Percentiles rank a stretch among this genome's conserved stretches.
phyloP scores from a whole-genome alignment of 2,113 vertebrate genomes.

The Solea senegalensis region DNA sequence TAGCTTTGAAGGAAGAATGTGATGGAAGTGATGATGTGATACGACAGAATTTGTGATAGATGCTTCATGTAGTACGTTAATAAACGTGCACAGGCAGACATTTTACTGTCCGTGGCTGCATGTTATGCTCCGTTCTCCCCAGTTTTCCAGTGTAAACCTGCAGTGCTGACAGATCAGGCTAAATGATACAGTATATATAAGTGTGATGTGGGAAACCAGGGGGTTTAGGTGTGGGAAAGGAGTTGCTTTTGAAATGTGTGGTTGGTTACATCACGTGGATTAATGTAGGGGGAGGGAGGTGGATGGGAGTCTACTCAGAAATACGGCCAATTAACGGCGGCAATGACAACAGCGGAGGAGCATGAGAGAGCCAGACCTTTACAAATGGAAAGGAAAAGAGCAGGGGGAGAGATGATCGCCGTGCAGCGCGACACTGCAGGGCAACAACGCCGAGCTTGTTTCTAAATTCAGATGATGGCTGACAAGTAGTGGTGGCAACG shows the following conservation, averaged over 20 bases:
- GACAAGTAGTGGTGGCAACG: not conserved
- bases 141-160: not conserved
- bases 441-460: conserved; percentile 11
- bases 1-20: not conserved
- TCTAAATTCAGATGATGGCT: conserved; percentile 24
- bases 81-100: not conserved
- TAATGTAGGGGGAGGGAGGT: not conserved
- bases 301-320: conserved; percentile 4
- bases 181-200: conserved; percentile 11
- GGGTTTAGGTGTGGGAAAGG: conserved; percentile 3
- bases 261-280: not conserved
- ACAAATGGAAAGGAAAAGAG: not conserved
- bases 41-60: not conserved
- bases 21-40: not conserved
- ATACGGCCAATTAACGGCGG: conserved; percentile 19
- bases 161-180: conserved; percentile 13
- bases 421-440: not conserved
- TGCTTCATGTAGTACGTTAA: conserved; percentile 17
- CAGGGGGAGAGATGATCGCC: not conserved
- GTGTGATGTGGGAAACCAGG: conserved; percentile 3
- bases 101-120: conserved; percentile 14
- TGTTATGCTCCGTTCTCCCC: conserved; percentile 1
- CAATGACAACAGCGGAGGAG: conserved; percentile 5
- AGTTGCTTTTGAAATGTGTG: conserved; percentile 10
- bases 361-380: not conserved